phyloP scores from a whole-genome alignment of 2,113 vertebrate species.

The Gulo gulo region DNA sequence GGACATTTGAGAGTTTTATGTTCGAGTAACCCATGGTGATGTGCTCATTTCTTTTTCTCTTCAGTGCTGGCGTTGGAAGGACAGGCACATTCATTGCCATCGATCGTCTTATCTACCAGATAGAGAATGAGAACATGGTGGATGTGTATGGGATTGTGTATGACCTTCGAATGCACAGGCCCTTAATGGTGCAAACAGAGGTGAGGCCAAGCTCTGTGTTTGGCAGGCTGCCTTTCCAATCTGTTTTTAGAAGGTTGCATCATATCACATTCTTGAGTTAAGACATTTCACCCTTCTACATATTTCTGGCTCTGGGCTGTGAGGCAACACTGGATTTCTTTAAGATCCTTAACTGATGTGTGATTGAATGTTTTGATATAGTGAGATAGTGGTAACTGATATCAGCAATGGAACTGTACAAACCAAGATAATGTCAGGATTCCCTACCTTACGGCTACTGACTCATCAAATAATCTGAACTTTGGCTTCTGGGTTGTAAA shows the following conservation, averaged over 20 bases:
- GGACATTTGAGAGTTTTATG: fast-evolving
- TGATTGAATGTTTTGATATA: background rate
- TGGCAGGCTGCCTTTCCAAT: fast-evolving
- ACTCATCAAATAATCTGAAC: background rate
- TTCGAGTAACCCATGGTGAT: fast-evolving
- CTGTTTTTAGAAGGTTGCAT: background rate
- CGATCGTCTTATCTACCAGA: conserved; percentile 94
- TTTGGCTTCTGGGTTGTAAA: background rate
- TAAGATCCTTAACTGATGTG: background rate
- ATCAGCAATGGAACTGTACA: fast-evolving
- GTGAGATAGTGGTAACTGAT: background rate
- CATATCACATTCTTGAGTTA: background rate
- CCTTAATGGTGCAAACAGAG: conserved; percentile 98
- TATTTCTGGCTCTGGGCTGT: background rate
- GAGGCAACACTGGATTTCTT: background rate
- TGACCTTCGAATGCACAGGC: conserved; percentile 93
- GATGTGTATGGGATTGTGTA: conserved; percentile 93
- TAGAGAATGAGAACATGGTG: conserved; percentile 91
- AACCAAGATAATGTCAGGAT: too few species aligned
- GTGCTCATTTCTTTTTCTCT: background rate
- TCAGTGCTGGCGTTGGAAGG: conserved; percentile 95
- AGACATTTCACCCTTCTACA: background rate
- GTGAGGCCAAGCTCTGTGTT: conserved; percentile 74
- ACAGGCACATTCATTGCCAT: conserved; percentile 97
- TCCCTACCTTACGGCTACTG: background rate